Conservation (phyloP, 2,888 invertebrate species). For the Ormyrus rosae region DNA sequence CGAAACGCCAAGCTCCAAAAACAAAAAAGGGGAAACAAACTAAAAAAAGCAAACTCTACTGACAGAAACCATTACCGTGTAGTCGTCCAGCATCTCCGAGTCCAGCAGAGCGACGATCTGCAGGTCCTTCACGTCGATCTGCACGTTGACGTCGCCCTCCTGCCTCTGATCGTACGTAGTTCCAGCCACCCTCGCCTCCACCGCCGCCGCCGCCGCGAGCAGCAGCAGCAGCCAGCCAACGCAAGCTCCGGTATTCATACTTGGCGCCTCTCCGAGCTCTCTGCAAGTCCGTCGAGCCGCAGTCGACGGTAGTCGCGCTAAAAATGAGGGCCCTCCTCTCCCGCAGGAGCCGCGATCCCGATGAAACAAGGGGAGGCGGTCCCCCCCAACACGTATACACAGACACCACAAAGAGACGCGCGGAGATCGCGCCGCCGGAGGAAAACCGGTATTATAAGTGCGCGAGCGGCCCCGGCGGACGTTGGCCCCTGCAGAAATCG, state of each 20-base stretch:
- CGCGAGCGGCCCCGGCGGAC: constrained; percentile 34
- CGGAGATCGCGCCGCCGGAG: not conserved
- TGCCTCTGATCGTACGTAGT: constrained; percentile 85
- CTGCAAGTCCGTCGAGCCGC: not conserved
- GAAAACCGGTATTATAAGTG: constrained; percentile 48
- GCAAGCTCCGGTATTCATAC: not conserved
- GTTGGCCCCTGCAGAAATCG: constrained; percentile 6
- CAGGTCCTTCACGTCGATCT: constrained; percentile 87
- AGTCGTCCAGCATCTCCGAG: constrained; percentile 79
- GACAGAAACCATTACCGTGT: constrained; percentile 76
- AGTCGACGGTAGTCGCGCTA: constrained; percentile 39
- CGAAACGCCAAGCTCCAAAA: no score
- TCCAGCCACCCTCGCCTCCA: not conserved
- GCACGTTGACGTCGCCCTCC: constrained; percentile 87
- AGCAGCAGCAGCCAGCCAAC: not conserved
- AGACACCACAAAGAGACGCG: not conserved
- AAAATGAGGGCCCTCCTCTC: constrained; percentile 41
- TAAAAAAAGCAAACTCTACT: no score
- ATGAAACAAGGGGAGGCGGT: constrained; percentile 17
- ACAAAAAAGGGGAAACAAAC: no score
- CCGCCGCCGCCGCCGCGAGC: not conserved
- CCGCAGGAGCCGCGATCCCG: not conserved
- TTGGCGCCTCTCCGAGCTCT: not conserved
- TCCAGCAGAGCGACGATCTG: constrained; percentile 84
- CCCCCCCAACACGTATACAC: not conserved